Base-by-base conservation (phyloP, 2,888 invertebrate species). In the Kryphioiulus occultus region DNA sequence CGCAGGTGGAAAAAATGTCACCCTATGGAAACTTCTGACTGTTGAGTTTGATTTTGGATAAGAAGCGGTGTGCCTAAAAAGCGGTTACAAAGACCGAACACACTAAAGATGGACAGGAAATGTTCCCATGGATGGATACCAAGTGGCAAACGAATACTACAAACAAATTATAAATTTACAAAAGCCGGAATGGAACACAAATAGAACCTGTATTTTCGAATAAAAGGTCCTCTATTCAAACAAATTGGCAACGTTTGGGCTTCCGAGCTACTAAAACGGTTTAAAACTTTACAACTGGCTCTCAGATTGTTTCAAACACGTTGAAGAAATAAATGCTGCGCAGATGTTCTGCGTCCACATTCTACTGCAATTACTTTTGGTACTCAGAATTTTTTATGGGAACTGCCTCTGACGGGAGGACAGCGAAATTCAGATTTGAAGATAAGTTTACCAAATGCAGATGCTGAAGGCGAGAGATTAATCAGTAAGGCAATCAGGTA, bases 141-240 rank as follows among this genome's bases (percentile, higher is more conserved):
- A 59, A 59, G 59, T 59, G 59, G 59, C 59, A 59, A 59, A n/a
- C n/a, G 59, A 59, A 59, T 59, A 22, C 59, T 2, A n/a, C n/a
- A 59, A 59, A n/a, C 59, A 59, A 59, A 59, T 59, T 59, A n/a
- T 59, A 59, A n/a, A 59, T 59, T 59, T 59, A n/a, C 59, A 59
- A n/a, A 42, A 59, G 2, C 42, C 42, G 42, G 42, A 42, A 12
- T 2, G 42, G 42, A 59, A 19, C 59, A 59, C 5, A n/a, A 59
- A 59, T 59, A n/a, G n/a, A 59, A 59, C n/a, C n/a, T n/a, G n/a
- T n/a, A n/a, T 59, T 17, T 17, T n/a, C n/a, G 59, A 59, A 59
- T 59, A 59, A 59, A 59, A 59, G 59, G n/a, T n/a, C n/a, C 59
- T 59, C 59, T 59, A 59, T 59, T 59, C 59, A 4, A 59, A 59